These are phyloP conservation scores for Mycogona germanica DNA, from an alignment of 2,888 invertebrate genomes.

Conservation along the genomic window DNA sequence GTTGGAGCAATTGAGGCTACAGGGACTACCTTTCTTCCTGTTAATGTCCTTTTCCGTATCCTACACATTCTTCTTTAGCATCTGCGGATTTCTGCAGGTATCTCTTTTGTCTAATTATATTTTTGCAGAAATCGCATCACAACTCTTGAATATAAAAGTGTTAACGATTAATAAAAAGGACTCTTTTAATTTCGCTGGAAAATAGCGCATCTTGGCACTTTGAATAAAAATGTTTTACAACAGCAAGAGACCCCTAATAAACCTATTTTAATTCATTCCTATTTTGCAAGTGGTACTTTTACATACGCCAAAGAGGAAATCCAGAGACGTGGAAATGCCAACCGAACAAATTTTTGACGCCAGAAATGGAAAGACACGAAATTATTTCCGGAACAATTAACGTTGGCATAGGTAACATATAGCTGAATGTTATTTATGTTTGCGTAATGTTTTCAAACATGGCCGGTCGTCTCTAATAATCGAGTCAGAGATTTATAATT, in stretches of 20 bases:
- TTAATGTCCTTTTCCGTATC: slow-evolving; percentile 38
- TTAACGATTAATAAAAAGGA: neutral
- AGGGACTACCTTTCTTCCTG: slow-evolving; percentile 14
- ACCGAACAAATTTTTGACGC: slow-evolving; percentile 51
- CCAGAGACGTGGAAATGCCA: slow-evolving; percentile 61
- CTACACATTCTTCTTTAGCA: slow-evolving; percentile 45
- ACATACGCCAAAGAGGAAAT: slow-evolving; percentile 45
- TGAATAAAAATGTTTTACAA: too few species aligned
- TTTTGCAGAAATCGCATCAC: neutral
- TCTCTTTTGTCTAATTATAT: slow-evolving; percentile 29
- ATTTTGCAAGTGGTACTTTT: slow-evolving; percentile 69
- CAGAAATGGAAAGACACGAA: slow-evolving; percentile 54
- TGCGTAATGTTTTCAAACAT: too few species aligned
- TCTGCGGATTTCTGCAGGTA: slow-evolving; percentile 57
- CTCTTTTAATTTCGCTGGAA: neutral
- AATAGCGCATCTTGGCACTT: too few species aligned
- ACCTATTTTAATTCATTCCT: slow-evolving; percentile 26
- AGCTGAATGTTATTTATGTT: slow-evolving; percentile 34
- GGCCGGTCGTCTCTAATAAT: too few species aligned
- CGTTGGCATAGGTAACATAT: slow-evolving; percentile 15
- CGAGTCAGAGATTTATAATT: too few species aligned
- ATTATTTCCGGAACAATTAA: slow-evolving; percentile 45
- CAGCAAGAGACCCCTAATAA: too few species aligned
- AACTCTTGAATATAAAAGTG: too few species aligned
- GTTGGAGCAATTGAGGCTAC: slow-evolving; percentile 9